Base-by-base conservation (phyloP, 2,113 vertebrate genomes). In the Malurus elegans region DNA sequence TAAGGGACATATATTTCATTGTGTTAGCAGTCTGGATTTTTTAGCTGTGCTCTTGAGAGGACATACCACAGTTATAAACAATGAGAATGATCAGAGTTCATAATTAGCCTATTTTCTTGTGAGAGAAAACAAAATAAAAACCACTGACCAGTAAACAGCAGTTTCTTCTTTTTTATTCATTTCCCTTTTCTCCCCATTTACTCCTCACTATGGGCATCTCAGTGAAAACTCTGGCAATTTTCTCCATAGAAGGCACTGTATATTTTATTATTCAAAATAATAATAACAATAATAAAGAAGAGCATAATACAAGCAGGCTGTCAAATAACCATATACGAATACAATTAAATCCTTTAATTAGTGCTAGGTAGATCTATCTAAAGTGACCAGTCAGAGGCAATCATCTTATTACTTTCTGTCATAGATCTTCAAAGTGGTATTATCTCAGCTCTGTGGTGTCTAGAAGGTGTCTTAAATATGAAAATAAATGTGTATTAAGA, bases 161-260 rank as follows among this genome's bases (percentile, higher is more conserved):
- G 1, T 26, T 76, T 44, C 13, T 53, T 23, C 1, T 18, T 51
- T 36, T 36, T 20, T 15, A 26, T 50, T 42, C 2, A 17, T 36
- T 81, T 36, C 2, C 36, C 54, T 70, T 53, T 21, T 45, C 13
- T 26, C 1, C 1, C 5, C 0, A 4, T 47, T 2, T 82, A 40
- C 8, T 40, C 31, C 74, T 90, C 21, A 23, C 3, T 80, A 3
- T 38, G 20, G 45, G 40, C 2, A 56, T 42, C 12, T 69, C 14
- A 69, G 31, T 36, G 45, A 36, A 23, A 64, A 80, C 18, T 47
- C 19, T 36, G 28, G 11, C 18, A 16, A 32, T 91, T 86, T 47
- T 82, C 17, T 28, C 16, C 14, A 58, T 79, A 18, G 24, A 70
- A 64, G 20, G 6, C 14, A 48, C 9, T 28, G 2, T 44, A 32